Percentiles rank a stretch among this genome's conserved stretches.
Conservation (phyloP, 1,140 invertebrate species). For the Camponotus floridanus region DNA sequence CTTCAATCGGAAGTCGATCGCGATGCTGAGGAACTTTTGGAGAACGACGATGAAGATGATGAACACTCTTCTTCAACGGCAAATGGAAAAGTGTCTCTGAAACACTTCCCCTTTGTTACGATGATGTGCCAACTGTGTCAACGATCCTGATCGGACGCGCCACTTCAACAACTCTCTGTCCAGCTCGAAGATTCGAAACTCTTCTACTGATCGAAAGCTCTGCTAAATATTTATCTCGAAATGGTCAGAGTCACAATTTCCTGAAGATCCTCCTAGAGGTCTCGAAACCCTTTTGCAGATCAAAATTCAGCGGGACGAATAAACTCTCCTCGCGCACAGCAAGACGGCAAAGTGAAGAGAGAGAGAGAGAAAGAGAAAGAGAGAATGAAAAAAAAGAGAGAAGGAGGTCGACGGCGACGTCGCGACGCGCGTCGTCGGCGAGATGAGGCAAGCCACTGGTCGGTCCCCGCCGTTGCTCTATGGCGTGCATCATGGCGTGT, state of each 20-base stretch:
- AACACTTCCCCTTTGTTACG: too few species aligned
- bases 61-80: neutral
- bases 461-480: slow-evolving; percentile 67
- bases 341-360: slow-evolving; percentile 7
- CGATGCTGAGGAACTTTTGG: neutral
- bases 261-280: neutral
- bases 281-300: too few species aligned
- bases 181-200: neutral
- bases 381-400: slow-evolving; percentile 13
- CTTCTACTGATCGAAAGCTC: neutral
- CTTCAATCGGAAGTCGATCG: neutral
- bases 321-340: slow-evolving; percentile 14
- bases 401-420: slow-evolving; percentile 47
- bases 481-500: slow-evolving; percentile 75
- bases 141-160: neutral
- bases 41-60: neutral
- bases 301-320: neutral
- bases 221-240: neutral
- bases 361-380: neutral
- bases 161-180: neutral
- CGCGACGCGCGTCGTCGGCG: slow-evolving; percentile 69
- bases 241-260: neutral
- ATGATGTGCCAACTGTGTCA: neutral
- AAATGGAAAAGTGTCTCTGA: neutral
- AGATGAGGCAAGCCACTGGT: slow-evolving; percentile 70